These are phyloP conservation scores for Carposina sasakii DNA, from an alignment of 1,140 invertebrate species.

Conservation along the genomic window DNA sequence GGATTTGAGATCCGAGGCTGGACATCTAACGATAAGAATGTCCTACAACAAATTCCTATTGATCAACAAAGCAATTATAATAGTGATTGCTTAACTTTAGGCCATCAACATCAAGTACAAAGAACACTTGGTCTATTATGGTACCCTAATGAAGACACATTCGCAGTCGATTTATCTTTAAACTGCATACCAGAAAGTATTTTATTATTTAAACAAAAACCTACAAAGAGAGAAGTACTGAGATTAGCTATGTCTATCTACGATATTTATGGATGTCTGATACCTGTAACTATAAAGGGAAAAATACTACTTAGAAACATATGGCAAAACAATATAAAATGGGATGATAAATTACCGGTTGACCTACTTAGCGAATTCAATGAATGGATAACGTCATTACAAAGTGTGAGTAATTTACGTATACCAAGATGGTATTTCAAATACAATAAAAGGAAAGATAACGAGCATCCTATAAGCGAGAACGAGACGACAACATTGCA, in stretches of 20 bases:
- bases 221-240: constrained; percentile 4
- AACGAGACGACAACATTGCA: background rate
- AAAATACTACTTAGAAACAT: constrained; percentile 3
- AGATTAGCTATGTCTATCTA: constrained; percentile 10
- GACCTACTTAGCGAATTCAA: background rate
- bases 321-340: background rate
- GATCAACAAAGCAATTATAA: constrained; percentile 1
- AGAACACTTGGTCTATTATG: constrained; percentile 7
- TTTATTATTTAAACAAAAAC: background rate
- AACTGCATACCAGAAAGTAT: constrained; percentile 5
- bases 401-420: background rate
- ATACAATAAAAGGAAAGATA: background rate
- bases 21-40: background rate
- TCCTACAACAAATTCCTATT: background rate
- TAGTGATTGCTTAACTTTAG: background rate
- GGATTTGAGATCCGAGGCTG: constrained; percentile 13
- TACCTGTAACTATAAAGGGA: constrained; percentile 5
- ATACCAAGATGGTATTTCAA: constrained; percentile 1
- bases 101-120: background rate
- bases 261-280: constrained; percentile 6
- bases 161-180: constrained; percentile 4
- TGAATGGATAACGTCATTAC: background rate
- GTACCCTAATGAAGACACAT: constrained; percentile 3
- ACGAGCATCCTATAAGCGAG: background rate
- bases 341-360: constrained; percentile 4